These are phyloP conservation scores for Argentina silus DNA, from an alignment of 2,797 vertebrate genomes.

Conservation along the genomic window DNA sequence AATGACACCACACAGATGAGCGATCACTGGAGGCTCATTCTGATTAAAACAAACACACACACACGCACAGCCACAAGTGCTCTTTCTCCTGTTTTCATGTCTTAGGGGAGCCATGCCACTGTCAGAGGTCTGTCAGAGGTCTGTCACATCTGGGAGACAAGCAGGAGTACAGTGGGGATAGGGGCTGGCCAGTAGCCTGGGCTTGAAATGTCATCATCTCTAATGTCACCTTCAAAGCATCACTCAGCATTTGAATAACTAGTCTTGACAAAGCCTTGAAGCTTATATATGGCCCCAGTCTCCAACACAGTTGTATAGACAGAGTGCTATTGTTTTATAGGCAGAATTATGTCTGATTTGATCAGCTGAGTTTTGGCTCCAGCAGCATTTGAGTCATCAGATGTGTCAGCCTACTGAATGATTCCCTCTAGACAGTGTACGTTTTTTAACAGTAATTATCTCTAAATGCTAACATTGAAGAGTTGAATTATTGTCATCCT, in stretches of 20 bases:
- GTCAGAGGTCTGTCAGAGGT: not conserved
- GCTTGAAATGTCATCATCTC: conserved; percentile 77
- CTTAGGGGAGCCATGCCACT: not conserved
- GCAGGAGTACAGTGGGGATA: not conserved
- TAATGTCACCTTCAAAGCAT: conserved; percentile 73
- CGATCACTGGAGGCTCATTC: conserved; percentile 57
- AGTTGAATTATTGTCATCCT: conserved; percentile 28
- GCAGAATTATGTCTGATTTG: not conserved
- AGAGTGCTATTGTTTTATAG: not conserved
- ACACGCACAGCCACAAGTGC: not conserved
- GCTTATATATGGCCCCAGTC: conserved; percentile 61
- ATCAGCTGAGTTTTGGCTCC: conserved; percentile 31
- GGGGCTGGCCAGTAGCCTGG: conserved; percentile 63
- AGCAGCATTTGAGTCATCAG: conserved; percentile 25
- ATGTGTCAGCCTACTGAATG: conserved; percentile 28
- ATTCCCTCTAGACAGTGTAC: conserved; percentile 26
- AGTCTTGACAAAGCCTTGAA: conserved; percentile 65
- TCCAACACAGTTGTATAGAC: conserved; percentile 38
- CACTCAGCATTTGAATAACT: conserved; percentile 77
- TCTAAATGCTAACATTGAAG: conserved; percentile 47
- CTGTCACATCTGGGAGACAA: not conserved
- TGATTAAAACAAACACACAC: conserved; percentile 4
- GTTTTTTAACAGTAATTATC: conserved; percentile 45
- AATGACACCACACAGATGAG: conserved; percentile 71
- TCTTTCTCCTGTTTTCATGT: not conserved